Conservation (phyloP, 2,888 invertebrate species). For the Rhimphoctona megacephalus region DNA sequence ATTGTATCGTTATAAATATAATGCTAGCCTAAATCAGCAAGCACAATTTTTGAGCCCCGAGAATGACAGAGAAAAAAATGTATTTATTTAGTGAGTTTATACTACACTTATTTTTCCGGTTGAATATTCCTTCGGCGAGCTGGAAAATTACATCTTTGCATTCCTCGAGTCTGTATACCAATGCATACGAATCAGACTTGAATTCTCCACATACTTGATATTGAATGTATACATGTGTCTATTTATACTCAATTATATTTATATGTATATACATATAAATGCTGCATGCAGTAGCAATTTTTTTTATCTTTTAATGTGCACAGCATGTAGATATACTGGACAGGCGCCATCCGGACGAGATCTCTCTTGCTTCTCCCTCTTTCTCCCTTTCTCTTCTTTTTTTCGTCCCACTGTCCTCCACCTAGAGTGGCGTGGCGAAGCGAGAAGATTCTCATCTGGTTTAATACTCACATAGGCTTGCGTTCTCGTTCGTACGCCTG, state of each 20-base stretch:
- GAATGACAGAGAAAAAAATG: not conserved
- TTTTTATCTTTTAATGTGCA: conserved; percentile 2
- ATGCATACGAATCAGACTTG: conserved; percentile 12
- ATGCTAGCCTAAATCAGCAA: not conserved
- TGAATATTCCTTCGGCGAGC: conserved; percentile 36
- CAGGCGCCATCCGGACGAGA: conserved; percentile 71
- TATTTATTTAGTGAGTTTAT: not conserved
- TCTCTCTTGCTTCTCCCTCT: conserved; percentile 39
- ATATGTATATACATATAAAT: conserved; percentile 18
- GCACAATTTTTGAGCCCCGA: not conserved
- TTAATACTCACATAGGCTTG: not conserved
- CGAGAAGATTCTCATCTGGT: conserved; percentile 20
- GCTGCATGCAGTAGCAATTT: conserved; percentile 5
- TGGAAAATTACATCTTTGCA: conserved; percentile 60
- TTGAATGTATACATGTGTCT: not conserved
- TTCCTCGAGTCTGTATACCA: conserved; percentile 10
- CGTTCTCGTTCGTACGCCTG: conserved; percentile 1
- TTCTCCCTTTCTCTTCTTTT: conserved; percentile 32
- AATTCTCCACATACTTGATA: conserved; percentile 10
- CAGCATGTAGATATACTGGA: conserved; percentile 38
- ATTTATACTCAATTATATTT: not conserved
- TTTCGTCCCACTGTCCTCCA: conserved; percentile 13
- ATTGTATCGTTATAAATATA: not conserved
- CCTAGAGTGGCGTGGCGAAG: conserved; percentile 45
- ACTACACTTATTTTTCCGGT: not conserved